phyloP scores from a whole-genome alignment of 2,113 vertebrate genomes.

The Lasiurus borealis region DNA sequence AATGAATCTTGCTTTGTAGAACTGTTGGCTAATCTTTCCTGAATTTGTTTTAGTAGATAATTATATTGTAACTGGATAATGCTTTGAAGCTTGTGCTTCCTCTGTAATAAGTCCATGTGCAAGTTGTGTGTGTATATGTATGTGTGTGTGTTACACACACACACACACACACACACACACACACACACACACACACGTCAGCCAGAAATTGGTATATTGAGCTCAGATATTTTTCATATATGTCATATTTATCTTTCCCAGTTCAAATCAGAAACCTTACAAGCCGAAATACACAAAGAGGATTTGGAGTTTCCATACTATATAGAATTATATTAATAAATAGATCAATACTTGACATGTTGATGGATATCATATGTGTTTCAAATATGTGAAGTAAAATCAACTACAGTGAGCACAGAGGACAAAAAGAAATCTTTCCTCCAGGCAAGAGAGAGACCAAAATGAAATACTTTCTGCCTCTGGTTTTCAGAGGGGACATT shows the following conservation, averaged over 20 bases:
- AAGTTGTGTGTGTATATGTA: neutral
- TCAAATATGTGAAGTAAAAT: conserved; percentile 13
- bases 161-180: neutral
- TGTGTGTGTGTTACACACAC: too few relatives aligned
- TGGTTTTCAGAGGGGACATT: neutral
- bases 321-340: neutral
- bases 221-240: neutral
- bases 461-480: neutral
- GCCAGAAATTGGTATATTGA: neutral
- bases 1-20: neutral
- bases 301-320: neutral
- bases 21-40: neutral
- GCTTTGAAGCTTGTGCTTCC: neutral
- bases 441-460: neutral
- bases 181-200: neutral
- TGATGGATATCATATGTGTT: neutral
- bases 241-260: neutral
- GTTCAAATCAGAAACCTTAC: conserved; percentile 15
- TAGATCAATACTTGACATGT: neutral
- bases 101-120: neutral
- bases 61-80: neutral
- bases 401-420: neutral
- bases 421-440: neutral
- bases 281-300: neutral
- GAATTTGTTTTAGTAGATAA: conserved; percentile 24